phyloP scores from a whole-genome alignment of 2,888 invertebrate species.

The Torymus tubicola region DNA sequence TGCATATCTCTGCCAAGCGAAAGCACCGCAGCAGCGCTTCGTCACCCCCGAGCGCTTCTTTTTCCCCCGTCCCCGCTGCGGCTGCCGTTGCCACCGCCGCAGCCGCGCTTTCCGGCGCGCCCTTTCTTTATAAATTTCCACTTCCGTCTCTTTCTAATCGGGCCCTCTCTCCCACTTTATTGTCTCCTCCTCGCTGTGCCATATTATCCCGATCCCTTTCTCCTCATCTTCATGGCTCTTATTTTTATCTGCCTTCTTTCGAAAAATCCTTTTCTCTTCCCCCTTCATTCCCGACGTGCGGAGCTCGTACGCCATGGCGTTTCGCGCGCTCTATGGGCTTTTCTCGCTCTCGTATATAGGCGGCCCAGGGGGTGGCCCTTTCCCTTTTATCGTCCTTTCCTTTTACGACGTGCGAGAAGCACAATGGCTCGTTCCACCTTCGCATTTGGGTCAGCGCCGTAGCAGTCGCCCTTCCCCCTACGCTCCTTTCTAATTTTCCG shows the following conservation, averaged over 20 bases:
- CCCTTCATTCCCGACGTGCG: not conserved
- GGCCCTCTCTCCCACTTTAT: constrained; percentile 16
- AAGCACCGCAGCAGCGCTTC: constrained; percentile 33
- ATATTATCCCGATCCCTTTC: constrained; percentile 16
- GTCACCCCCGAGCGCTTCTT: constrained; percentile 55
- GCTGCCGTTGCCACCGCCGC: constrained; percentile 46
- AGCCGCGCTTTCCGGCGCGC: constrained; percentile 38
- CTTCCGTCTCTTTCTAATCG: constrained; percentile 44
- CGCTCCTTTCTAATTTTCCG: constrained; percentile 56
- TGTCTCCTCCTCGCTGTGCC: constrained; percentile 15
- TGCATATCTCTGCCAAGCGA: constrained; percentile 64
- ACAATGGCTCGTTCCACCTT: constrained; percentile 58
- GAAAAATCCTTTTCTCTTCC: constrained; percentile 16
- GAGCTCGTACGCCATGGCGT: not conserved
- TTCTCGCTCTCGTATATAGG: constrained; percentile 5
- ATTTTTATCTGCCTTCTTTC: constrained; percentile 43
- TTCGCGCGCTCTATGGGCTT: not conserved
- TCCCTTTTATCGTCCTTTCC: constrained; percentile 57
- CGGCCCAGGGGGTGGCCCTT: constrained; percentile 24
- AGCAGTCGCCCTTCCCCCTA: constrained; percentile 15
- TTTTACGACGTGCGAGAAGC: constrained; percentile 58
- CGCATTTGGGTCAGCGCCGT: constrained; percentile 55
- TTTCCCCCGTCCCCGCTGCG: constrained; percentile 47
- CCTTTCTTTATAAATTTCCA: constrained; percentile 52
- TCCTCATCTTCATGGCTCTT: constrained; percentile 40